Conservation (phyloP, 2,113 vertebrate species). For the Sterna hirundo region DNA sequence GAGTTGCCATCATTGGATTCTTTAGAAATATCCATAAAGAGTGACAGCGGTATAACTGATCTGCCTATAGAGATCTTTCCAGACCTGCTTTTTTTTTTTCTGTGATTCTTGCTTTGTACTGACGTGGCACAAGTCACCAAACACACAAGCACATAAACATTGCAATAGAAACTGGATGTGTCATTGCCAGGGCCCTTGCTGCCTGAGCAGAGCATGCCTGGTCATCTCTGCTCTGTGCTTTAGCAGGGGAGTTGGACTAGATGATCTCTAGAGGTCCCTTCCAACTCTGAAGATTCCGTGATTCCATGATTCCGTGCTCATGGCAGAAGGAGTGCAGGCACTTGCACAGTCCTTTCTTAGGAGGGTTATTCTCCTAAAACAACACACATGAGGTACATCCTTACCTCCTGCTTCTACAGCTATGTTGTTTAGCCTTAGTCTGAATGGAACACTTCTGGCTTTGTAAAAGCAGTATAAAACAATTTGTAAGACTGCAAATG, state of each 20-base stretch:
- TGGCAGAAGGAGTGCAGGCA: background rate
- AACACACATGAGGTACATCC: rapidly evolving
- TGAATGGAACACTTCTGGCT: background rate
- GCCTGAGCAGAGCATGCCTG: background rate
- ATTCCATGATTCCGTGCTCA: too few species aligned
- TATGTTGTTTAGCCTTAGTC: background rate
- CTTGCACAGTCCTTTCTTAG: background rate
- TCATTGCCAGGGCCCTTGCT: background rate
- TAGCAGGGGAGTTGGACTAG: too few species aligned
- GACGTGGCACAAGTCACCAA: background rate
- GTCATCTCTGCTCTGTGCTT: background rate
- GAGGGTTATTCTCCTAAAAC: background rate
- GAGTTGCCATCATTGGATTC: background rate
- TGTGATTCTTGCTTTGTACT: background rate
- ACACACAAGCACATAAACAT: rapidly evolving
- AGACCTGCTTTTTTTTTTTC: background rate
- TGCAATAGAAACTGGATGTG: background rate
- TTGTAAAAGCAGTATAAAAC: background rate
- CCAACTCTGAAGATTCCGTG: too few species aligned
- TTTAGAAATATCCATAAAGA: background rate
- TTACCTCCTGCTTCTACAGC: background rate
- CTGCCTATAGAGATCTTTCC: background rate
- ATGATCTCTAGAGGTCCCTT: too few species aligned
- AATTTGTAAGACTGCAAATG: background rate
- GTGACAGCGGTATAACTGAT: background rate